These are phyloP conservation scores for pig (Sus scrofa) DNA, from an alignment of 2,113 vertebrate genomes.

Conservation along the genomic window DNA sequence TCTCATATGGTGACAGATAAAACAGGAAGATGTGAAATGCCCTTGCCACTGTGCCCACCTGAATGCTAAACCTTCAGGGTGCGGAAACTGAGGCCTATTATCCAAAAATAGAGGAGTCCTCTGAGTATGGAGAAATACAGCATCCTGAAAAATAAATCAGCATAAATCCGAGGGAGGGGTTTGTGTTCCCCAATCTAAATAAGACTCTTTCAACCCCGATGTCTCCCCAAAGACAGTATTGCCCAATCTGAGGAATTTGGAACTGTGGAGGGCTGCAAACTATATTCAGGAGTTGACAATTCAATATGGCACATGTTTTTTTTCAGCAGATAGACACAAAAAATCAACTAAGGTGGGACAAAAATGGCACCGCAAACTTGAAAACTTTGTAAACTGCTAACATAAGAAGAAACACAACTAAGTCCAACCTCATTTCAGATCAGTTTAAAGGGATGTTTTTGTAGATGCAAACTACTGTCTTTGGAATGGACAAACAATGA, in stretches of 20 bases:
- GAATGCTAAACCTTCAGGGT: slow-evolving; percentile 10
- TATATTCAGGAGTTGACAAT: neutral
- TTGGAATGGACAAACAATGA: too few relatives aligned
- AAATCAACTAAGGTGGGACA: neutral
- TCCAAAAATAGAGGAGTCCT: neutral
- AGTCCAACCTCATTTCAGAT: slow-evolving; percentile 4
- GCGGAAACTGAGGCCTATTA: neutral
- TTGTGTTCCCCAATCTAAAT: slow-evolving; percentile 8
- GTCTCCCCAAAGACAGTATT: neutral
- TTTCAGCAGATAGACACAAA: neutral
- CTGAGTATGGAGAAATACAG: neutral
- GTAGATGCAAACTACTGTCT: neutral
- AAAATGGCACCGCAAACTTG: neutral
- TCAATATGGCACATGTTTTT: neutral
- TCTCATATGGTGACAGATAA: neutral
- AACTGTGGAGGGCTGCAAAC: neutral
- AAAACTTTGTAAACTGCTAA: neutral
- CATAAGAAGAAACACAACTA: neutral
- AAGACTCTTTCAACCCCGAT: neutral
- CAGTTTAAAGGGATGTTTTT: neutral
- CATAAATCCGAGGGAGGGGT: slow-evolving; percentile 2
- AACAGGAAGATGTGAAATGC: slow-evolving; percentile 1
- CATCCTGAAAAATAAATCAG: slow-evolving; percentile 35
- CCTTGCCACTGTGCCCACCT: slow-evolving; percentile 1
- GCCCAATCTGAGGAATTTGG: neutral